Conservation (phyloP, 2,888 invertebrate genomes). For the Trachelus tabidus region DNA sequence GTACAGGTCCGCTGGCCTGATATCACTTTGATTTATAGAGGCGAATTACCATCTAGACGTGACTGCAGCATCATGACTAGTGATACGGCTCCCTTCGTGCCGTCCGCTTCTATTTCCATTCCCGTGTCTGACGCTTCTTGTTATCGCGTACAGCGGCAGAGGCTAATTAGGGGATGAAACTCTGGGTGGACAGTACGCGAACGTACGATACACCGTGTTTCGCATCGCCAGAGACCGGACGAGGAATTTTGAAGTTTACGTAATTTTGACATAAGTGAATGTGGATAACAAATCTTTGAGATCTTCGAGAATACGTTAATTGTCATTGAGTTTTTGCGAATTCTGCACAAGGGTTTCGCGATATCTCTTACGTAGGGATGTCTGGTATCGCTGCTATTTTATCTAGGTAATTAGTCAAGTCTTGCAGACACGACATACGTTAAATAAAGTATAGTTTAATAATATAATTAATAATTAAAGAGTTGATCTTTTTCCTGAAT, state of each 20-base stretch:
- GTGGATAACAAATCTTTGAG: too few species aligned
- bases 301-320: too few species aligned
- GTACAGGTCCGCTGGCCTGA: conserved; percentile 35
- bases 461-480: too few species aligned
- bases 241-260: background rate
- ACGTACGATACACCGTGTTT: background rate
- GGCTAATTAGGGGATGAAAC: background rate
- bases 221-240: fast-evolving
- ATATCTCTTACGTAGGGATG: too few species aligned
- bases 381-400: too few species aligned
- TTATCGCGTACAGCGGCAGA: background rate
- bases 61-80: conserved; percentile 31
- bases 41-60: conserved; percentile 39
- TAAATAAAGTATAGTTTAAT: too few species aligned
- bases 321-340: too few species aligned
- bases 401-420: too few species aligned
- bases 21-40: conserved; percentile 48
- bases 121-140: background rate
- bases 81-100: background rate
- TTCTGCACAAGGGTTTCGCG: fast-evolving
- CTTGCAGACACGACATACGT: too few species aligned
- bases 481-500: too few species aligned
- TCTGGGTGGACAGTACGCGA: background rate
- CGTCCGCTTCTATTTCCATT: background rate
- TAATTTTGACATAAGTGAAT: background rate